Evolutionary conservation across 2,888 invertebrate genomes (phyloP).

Genomic region (Mechanitis messenoides): DNA sequence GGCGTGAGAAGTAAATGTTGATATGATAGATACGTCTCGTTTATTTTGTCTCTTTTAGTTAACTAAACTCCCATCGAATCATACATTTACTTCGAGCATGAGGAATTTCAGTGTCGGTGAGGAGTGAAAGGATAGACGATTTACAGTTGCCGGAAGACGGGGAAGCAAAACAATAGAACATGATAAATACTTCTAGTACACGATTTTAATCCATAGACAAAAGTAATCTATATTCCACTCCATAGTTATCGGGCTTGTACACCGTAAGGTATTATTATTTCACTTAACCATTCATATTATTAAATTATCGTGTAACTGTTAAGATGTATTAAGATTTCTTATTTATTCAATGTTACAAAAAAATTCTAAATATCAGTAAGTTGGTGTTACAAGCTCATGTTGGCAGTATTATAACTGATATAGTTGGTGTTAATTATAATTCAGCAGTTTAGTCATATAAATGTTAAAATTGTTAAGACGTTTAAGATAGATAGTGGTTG

Average conservation of each 20-base stretch:
- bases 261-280: slow-evolving; percentile 3
- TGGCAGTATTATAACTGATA: slow-evolving; percentile 62
- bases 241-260: slow-evolving; percentile 29
- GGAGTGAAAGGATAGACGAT: slow-evolving; percentile 67
- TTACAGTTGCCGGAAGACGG: slow-evolving; percentile 64
- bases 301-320: not conserved
- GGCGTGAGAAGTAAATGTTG: slow-evolving; percentile 52
- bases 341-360: slow-evolving; percentile 30
- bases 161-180: slow-evolving; percentile 61
- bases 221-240: slow-evolving; percentile 35
- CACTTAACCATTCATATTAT: not conserved
- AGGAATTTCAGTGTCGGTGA: slow-evolving; percentile 51
- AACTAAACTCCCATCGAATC: slow-evolving; percentile 28
- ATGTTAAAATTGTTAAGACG: slow-evolving; percentile 49
- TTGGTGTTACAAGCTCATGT: slow-evolving; percentile 25
- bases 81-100: slow-evolving; percentile 59
- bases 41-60: slow-evolving; percentile 21
- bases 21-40: slow-evolving; percentile 32
- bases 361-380: slow-evolving; percentile 30
- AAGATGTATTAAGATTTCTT: not conserved
- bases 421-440: slow-evolving; percentile 42
- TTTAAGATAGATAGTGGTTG: slow-evolving; percentile 50
- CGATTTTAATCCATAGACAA: slow-evolving; percentile 46
- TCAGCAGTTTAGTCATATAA: slow-evolving; percentile 30
- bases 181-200: slow-evolving; percentile 44